phyloP scores from a whole-genome alignment of 2,113 vertebrate genomes.

The Hylia prasina region DNA sequence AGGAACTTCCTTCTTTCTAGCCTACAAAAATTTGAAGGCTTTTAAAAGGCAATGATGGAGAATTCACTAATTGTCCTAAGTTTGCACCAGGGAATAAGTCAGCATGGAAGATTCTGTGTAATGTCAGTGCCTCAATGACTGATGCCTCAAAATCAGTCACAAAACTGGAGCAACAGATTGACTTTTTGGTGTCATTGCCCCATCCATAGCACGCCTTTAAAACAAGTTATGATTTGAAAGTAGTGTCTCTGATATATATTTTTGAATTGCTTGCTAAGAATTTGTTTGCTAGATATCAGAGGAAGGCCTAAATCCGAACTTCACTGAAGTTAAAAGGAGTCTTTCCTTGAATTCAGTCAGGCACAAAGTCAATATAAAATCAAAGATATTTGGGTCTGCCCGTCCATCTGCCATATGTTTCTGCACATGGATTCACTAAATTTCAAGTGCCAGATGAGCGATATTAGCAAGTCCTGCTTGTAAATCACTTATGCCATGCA shows the following conservation, averaged over 20 bases:
- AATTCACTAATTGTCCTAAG: neutral
- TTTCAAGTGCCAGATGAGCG: neutral
- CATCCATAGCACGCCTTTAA: neutral
- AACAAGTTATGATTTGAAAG: neutral
- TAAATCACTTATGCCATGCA: accelerated
- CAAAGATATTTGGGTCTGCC: neutral
- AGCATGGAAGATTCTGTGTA: neutral
- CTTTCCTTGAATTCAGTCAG: neutral
- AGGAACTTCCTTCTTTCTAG: neutral
- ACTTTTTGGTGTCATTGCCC: neutral
- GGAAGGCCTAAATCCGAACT: neutral
- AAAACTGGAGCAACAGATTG: neutral
- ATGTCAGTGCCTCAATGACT: neutral
- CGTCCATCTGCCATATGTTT: neutral
- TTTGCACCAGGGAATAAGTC: neutral
- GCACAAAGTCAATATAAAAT: neutral
- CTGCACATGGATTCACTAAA: neutral
- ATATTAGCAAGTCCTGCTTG: neutral
- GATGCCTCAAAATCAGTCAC: neutral
- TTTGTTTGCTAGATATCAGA: neutral
- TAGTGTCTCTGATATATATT: neutral
- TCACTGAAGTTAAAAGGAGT: neutral
- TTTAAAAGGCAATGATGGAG: neutral
- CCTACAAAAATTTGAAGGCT: neutral
- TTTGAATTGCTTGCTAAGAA: neutral